Conservation (phyloP, 1,140 invertebrate genomes). For the Pseudachorutes palmiensis region DNA sequence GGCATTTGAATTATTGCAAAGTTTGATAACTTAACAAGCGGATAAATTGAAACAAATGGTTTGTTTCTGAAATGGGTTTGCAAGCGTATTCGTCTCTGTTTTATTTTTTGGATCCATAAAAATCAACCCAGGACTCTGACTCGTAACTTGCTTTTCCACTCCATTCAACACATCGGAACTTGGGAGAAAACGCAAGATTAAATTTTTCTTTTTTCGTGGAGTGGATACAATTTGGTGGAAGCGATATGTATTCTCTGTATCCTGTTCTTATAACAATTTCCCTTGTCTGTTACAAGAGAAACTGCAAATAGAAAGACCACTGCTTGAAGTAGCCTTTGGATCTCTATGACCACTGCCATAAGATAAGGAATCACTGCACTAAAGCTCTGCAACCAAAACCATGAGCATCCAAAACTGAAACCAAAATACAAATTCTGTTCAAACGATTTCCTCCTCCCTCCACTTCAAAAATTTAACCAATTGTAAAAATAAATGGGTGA, state of each 20-base stretch:
- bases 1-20: no score
- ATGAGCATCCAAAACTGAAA: background rate
- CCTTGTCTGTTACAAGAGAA: slow-evolving; percentile 1
- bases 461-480: slow-evolving; percentile 8
- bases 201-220: slow-evolving; percentile 6
- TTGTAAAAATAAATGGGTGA: slow-evolving; percentile 9
- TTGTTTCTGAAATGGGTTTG: background rate
- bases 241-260: no score
- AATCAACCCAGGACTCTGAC: background rate
- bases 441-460: slow-evolving; percentile 6
- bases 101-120: slow-evolving; percentile 1
- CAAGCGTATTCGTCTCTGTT: background rate
- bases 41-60: slow-evolving; percentile 2
- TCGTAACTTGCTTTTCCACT: slow-evolving; percentile 3
- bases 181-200: slow-evolving; percentile 7
- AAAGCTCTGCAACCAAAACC: background rate
- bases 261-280: background rate
- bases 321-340: background rate
- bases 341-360: background rate
- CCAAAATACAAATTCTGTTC: slow-evolving; percentile 7
- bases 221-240: no score
- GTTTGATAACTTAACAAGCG: slow-evolving; percentile 5
- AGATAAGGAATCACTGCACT: background rate
- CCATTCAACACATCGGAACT: slow-evolving; percentile 10
- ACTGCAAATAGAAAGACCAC: background rate